These are phyloP conservation scores for Heterodera filipjevi DNA, from an alignment of 2,888 invertebrate species.

Conservation along the genomic window DNA sequence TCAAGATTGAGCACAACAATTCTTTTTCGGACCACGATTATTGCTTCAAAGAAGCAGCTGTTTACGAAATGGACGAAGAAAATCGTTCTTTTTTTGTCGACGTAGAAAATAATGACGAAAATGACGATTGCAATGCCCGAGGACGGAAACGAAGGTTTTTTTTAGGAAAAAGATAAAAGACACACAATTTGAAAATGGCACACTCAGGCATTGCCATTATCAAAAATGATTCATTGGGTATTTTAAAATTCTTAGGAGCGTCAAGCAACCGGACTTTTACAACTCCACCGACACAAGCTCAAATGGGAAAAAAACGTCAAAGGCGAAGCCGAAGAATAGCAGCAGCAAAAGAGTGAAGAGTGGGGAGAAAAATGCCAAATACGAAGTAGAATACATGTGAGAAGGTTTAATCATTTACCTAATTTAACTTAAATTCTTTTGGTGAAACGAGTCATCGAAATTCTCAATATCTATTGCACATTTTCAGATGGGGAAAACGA, in stretches of 20 bases:
- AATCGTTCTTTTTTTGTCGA: constrained; percentile 11
- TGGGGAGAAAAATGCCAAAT: constrained; percentile 7
- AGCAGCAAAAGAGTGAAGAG: background rate
- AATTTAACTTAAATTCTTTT: no score
- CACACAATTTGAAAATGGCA: no score
- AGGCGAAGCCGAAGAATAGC: constrained; percentile 7
- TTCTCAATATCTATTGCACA: no score
- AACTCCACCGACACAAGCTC: background rate
- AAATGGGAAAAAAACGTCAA: background rate
- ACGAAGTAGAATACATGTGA: constrained; percentile 12
- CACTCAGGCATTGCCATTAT: no score
- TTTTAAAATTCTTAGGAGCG: background rate
- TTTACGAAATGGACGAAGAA: background rate
- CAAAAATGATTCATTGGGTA: no score
- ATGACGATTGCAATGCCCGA: background rate
- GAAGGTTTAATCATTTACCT: background rate
- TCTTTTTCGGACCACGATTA: constrained; percentile 18
- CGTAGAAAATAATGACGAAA: background rate
- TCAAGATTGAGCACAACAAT: constrained; percentile 11
- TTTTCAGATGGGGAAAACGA: constrained; percentile 14
- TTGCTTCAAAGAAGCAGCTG: background rate
- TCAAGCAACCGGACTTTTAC: background rate
- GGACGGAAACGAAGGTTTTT: constrained; percentile 14
- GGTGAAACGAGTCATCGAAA: no score
- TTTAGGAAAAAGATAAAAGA: background rate